A percentile compares a stretch with the other conserved stretches of the same genome.
These are phyloP conservation scores for Drosophila pectinifera DNA, from an alignment of 1,140 invertebrate species.

Conservation along the genomic window DNA sequence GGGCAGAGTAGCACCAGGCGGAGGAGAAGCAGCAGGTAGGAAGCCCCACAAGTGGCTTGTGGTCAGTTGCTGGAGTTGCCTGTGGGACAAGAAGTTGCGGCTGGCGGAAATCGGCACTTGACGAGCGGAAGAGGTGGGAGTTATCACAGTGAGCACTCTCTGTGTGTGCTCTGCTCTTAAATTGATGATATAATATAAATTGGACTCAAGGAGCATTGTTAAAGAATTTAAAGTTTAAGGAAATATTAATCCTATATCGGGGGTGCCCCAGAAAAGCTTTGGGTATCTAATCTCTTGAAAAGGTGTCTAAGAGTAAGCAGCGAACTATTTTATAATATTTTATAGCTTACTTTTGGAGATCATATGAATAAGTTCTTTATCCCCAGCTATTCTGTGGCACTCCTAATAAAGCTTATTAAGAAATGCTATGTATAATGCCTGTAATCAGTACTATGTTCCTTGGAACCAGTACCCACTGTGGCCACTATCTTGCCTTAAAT, in stretches of 20 bases:
- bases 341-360: not conserved
- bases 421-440: not conserved
- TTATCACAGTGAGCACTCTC: slow-evolving; percentile 25
- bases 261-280: no score
- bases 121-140: slow-evolving; percentile 37
- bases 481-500: slow-evolving; percentile 16
- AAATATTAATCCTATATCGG: no score
- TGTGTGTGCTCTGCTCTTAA: not conserved
- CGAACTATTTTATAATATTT: not conserved
- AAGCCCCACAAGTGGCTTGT: slow-evolving; percentile 33
- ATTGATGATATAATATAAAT: no score
- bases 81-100: not conserved
- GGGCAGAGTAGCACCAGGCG: no score
- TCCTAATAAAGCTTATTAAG: not conserved
- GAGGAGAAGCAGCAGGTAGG: slow-evolving; percentile 3
- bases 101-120: slow-evolving; percentile 44
- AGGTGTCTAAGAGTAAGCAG: not conserved
- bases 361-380: not conserved
- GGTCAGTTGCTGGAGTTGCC: slow-evolving; percentile 16
- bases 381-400: not conserved
- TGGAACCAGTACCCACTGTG: not conserved
- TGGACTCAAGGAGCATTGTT: no score
- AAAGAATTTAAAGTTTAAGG: not conserved
- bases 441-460: not conserved
- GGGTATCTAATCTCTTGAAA: no score